Base-by-base conservation (phyloP, 1,140 invertebrate genomes). In the Rhyzopertha dominica region DNA sequence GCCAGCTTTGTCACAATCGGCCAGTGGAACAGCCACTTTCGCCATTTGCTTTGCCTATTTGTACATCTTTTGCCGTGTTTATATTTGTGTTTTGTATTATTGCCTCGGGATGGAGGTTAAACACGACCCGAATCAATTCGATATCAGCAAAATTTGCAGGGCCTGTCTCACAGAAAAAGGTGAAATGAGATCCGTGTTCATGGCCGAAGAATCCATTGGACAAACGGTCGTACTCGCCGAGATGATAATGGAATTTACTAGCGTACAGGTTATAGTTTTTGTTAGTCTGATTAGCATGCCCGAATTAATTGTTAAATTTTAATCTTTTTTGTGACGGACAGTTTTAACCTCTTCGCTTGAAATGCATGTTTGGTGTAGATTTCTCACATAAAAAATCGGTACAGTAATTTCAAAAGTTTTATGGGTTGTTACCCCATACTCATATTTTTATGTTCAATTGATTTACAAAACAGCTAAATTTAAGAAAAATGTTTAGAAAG, bases 61-160 rank as follows among this genome's bases (percentile, higher is more conserved):
- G 58, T 61, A 40, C 54, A 49, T 60, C 57, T 56, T 46, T 59
- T 59, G 43, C 48, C 52, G 38, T 59, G 42, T 54, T 54, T 51
- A 49, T 59, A 47, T 50, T 56, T 50, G 35, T 25, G 38, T 36
- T 40, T 46, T 48, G 32, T 19, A 26, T 53, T 41, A 19, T 41
- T 53, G 48, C 32, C 38, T 13, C 45, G 41, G 41, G 31, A 63
- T 64, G 56, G 62, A 65, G 35, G 50, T 60, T 43, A 62, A 63
- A 56, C 45, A 49, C 34, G 54, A 59, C 22, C 14, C 51, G 22
- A 30, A 49, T 34, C 37, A 52, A 22, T 62, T 66, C 30, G 63
- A 70, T 44, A 49, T 68, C 23, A 63, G 59, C 43, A 68, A 70
- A 53, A 58, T 70, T 24, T 70, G 68, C 43, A 53, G 68, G 25